phyloP scores from a whole-genome alignment of 2,797 vertebrate genomes.

The Myotis findleyi region DNA sequence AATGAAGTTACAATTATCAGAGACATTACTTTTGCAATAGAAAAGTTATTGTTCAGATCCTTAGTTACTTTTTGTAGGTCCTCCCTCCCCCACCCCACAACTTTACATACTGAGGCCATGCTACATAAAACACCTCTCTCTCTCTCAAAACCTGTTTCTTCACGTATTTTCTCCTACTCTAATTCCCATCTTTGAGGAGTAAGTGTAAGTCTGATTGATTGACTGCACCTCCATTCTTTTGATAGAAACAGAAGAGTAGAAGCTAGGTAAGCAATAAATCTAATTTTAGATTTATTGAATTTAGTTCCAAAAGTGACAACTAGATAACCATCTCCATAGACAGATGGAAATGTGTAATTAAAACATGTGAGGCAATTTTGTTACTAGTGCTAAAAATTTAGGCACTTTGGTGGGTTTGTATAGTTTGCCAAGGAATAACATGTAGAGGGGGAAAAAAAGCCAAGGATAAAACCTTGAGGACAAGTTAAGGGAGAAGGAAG shows the following conservation, averaged over 20 bases:
- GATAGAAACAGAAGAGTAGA: conserved; percentile 47
- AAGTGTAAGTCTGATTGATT: conserved; percentile 16
- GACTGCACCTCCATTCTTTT: conserved; percentile 43
- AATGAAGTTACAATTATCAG: conserved; percentile 17
- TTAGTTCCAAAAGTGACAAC: conserved; percentile 14
- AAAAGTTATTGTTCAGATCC: neutral
- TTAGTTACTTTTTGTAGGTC: conserved; percentile 48
- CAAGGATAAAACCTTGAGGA: conserved; percentile 34
- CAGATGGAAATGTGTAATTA: conserved; percentile 2
- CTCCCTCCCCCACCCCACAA: neutral
- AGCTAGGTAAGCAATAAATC: conserved; percentile 39
- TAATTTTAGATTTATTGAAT: conserved; percentile 29
- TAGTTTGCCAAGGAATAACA: neutral
- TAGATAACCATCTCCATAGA: neutral
- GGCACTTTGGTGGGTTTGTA: neutral
- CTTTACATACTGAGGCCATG: neutral
- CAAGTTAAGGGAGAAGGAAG: neutral
- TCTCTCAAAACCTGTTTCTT: conserved; percentile 15
- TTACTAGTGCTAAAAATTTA: conserved; percentile 21
- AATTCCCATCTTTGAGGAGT: conserved; percentile 44
- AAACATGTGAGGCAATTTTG: conserved; percentile 10
- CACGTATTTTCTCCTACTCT: neutral
- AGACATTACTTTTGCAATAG: conserved; percentile 38
- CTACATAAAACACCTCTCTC: conserved; percentile 32
- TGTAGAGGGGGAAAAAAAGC: neutral